Conservation (phyloP, 2,113 vertebrate species). For the Ptilorrhoa leucosticta region DNA sequence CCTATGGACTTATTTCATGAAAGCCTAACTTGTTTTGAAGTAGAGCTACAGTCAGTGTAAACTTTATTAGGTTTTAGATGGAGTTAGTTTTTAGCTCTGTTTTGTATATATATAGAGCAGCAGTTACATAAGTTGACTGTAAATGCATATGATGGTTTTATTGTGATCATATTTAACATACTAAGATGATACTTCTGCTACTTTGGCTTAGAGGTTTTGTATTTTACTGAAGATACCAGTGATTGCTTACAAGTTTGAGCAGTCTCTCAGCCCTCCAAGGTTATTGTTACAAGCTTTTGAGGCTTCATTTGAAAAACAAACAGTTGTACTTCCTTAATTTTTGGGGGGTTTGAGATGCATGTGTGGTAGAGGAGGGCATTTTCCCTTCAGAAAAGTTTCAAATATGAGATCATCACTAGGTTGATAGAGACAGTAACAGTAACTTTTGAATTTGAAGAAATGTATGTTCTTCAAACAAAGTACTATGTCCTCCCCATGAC, state of each 20-base stretch:
- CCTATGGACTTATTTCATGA: neutral
- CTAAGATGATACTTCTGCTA: neutral
- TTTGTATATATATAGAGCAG: neutral
- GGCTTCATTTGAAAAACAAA: neutral
- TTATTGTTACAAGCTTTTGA: neutral
- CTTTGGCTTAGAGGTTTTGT: neutral
- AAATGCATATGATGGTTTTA: neutral
- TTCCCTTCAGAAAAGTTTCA: neutral
- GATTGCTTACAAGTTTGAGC: neutral
- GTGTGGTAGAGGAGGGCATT: neutral
- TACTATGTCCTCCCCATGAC: neutral
- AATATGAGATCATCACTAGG: neutral
- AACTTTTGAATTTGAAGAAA: neutral
- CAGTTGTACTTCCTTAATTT: neutral
- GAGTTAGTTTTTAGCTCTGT: neutral
- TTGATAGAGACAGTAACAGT: neutral
- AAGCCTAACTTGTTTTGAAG: neutral
- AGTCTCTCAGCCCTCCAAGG: accelerated
- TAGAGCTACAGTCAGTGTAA: neutral
- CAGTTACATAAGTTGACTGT: neutral
- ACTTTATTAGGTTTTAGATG: neutral
- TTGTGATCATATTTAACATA: neutral
- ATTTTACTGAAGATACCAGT: neutral
- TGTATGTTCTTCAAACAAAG: neutral
- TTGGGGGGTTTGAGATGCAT: neutral